These are phyloP conservation scores for Allygus modestus DNA, from an alignment of 2,888 invertebrate species.

Conservation along the genomic window DNA sequence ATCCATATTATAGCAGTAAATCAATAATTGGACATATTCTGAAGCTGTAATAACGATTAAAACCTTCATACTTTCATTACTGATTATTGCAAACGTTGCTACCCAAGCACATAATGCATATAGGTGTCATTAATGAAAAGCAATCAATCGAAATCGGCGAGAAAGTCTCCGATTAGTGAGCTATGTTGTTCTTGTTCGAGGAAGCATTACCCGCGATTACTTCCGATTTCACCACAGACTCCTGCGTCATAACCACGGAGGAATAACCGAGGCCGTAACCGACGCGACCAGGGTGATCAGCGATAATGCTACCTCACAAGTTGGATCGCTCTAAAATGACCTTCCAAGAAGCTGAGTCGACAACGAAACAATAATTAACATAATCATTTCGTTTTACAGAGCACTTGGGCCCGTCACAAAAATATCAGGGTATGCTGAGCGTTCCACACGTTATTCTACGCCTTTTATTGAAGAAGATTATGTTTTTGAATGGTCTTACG, in stretches of 20 bases:
- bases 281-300: conserved; percentile 3
- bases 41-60: too few species aligned
- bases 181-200: conserved; percentile 29
- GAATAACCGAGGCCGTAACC: too few species aligned
- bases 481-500: too few species aligned
- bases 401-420: too few species aligned
- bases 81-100: conserved; percentile 6
- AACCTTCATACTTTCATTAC: neutral
- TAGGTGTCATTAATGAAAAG: conserved; percentile 20
- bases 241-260: too few species aligned
- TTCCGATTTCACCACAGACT: conserved; percentile 18
- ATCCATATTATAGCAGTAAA: too few species aligned
- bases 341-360: neutral
- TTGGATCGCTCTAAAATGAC: neutral
- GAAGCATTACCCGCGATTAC: conserved; percentile 23
- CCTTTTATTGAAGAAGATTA: too few species aligned
- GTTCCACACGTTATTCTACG: too few species aligned
- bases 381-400: too few species aligned
- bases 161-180: conserved; percentile 29
- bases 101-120: neutral
- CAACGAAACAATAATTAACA: too few species aligned
- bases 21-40: too few species aligned
- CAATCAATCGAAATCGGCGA: conserved; percentile 31
- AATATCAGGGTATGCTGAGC: too few species aligned
- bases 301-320: neutral